These are phyloP conservation scores for Bombyx huttoni DNA, from an alignment of 2,888 invertebrate species.

Conservation along the genomic window DNA sequence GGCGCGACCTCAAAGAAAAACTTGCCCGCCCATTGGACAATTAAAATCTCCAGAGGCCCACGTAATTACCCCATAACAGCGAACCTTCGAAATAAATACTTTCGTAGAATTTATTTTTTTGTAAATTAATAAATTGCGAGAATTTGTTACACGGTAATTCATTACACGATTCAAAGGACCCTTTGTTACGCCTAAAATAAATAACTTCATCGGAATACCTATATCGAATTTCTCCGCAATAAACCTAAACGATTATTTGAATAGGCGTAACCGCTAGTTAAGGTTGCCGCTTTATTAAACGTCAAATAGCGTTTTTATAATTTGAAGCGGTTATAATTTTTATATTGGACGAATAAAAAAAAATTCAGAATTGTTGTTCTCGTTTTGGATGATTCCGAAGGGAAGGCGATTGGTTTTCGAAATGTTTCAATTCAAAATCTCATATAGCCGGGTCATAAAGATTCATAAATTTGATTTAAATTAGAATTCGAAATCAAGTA, in stretches of 20 bases:
- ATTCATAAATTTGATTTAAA: too few species aligned
- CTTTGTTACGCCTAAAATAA: constrained; percentile 4
- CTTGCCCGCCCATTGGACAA: too few species aligned
- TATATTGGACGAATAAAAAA: neutral
- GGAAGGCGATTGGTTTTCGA: too few species aligned
- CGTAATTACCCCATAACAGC: neutral
- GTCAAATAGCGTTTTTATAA: constrained; percentile 4
- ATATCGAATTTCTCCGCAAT: constrained; percentile 9
- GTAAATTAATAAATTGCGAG: neutral
- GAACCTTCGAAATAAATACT: neutral
- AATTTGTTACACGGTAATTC: neutral
- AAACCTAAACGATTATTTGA: constrained; percentile 13
- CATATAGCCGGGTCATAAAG: too few species aligned
- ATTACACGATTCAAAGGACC: neutral
- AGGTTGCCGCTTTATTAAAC: constrained; percentile 1
- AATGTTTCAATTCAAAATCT: too few species aligned
- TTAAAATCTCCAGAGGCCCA: too few species aligned
- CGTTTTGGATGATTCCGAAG: neutral
- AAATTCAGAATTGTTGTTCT: neutral
- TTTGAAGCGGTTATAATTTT: neutral
- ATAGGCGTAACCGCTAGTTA: constrained; percentile 13
- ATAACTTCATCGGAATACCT: constrained; percentile 10
- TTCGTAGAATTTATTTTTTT: neutral
- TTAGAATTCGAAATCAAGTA: too few species aligned
- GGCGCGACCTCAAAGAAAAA: too few species aligned